Evolutionary conservation across 2,888 invertebrate species (phyloP), one percentile per base, ranked within the genome.

Genomic region (Marasmarcha lunaedactyla): DNA sequence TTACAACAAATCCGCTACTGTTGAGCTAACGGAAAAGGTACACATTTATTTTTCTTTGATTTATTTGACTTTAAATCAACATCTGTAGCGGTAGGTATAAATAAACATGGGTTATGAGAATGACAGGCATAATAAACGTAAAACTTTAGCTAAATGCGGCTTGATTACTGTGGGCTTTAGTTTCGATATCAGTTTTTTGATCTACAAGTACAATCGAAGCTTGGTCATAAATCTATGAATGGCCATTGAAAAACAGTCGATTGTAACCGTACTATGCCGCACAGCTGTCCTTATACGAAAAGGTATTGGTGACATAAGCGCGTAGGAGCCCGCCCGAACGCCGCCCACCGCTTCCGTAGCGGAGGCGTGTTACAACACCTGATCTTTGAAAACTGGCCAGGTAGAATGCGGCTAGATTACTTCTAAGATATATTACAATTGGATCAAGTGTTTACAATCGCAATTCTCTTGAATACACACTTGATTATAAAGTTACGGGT

Each of bases 331-430:
- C 59, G 60, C 59, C 54, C 57, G 58, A 60, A 59, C 54, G 49
- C 64, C 81, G 64, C 81, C 81, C 71, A 83, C 81, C 37, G 72
- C 69, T 77, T 81, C 79, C 81, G 79, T 61, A 60, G 71, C 58
- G 64, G 67, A 66, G 76, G 78, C 72, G 74, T 57, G 52, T 53
- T 56, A 60, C 58, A 64, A 55, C 71, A 78, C 72, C 74, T 77
- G 76, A 77, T 73, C 61, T 55, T 55, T 60, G 54, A 69, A 30
- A 30, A 30, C 30, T 11, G n/a, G 30, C 9, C 11, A 10, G n/a
- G n/a, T 30, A n/a, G 11, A 9, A 30, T 30, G 20, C 20, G 4
- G 30, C 30, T 30, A 30, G 30, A 30, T 30, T 10, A n/a, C 30
- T 11, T 7, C 30, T 7, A 9, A 30, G n/a, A 30, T 11, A 7